phyloP scores from a whole-genome alignment of 2,797 vertebrate genomes.

The Hafferia zeledoni region DNA sequence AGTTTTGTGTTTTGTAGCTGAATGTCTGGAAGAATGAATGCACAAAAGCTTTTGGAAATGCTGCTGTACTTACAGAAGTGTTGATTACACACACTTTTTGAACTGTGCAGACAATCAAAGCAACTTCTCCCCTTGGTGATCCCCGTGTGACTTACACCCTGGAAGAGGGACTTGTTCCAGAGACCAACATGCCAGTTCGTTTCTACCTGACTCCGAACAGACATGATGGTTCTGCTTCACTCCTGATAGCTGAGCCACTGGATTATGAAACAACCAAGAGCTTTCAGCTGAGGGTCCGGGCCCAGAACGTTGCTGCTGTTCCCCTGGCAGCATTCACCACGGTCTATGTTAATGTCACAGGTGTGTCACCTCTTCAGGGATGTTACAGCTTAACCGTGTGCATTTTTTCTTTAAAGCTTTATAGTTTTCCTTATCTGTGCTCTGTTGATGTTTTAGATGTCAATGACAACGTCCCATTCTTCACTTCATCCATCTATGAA shows the following conservation, averaged over 20 bases:
- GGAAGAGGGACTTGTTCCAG: conserved; percentile 88
- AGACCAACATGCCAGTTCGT: conserved; percentile 89
- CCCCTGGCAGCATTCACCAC: conserved; percentile 86
- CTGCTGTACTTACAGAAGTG: neutral
- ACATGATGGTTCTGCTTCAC: conserved; percentile 86
- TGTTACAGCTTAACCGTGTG: neutral
- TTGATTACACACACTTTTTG: neutral
- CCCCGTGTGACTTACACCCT: conserved; percentile 88
- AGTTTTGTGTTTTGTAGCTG: neutral
- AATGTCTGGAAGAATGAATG: neutral
- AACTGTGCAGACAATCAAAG: conserved; percentile 82
- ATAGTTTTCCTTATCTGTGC: neutral
- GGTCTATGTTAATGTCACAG: conserved; percentile 85
- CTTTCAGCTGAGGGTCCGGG: conserved; percentile 86
- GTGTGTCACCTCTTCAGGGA: conserved; percentile 63
- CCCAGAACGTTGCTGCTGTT: conserved; percentile 87
- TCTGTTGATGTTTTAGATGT: conserved; percentile 79
- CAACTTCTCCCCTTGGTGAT: conserved; percentile 86
- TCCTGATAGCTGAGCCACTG: conserved; percentile 87
- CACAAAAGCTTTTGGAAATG: neutral
- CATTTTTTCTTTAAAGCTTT: neutral
- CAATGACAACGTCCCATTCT: conserved; percentile 92
- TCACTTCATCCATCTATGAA: conserved; percentile 91
- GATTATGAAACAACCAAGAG: conserved; percentile 88
- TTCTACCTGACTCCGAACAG: conserved; percentile 92